Evolutionary conservation across 2,797 vertebrate species (phyloP), one percentile per base, ranked within the genome.

Genomic region (Phalanger gymnotis): DNA sequence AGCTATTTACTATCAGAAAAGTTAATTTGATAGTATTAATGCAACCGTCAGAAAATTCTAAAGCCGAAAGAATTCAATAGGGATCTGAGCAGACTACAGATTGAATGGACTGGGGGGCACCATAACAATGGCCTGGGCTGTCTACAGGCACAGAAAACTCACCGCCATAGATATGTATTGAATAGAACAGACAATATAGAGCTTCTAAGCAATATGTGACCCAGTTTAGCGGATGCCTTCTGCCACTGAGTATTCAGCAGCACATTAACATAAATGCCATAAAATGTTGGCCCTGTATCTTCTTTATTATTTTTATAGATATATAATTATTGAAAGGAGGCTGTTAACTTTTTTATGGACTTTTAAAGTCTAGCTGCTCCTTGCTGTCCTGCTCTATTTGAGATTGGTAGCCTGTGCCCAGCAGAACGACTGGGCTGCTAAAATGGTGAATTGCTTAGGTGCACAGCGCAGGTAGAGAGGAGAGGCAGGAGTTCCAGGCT

Each of bases 331-430:
- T 96, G 96, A 97, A 96, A 98, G 97, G 92, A 98, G 96, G 96
- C 93, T 55, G 94, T 97, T 98, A 97, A 98, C 96, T 97, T 97
- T 94, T 98, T 97, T 98, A 98, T 96, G 93, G 97, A 98, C 98
- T 98, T 97, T 87, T 94, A 93, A n/a, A 94, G 94, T 96, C 96
- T 95, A 89, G 90, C 96, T 73, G 96, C 92, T 81, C 97, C 94
- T 95, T 57, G 47, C 96, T 5, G 51, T 93, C 98, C 96, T 56
- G 25, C 90, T 95, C 96, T 53, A 47, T 34, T 95, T 94, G 95
- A 96, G 90, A 11, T 53, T 30, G 54, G 52, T 87, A 5, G 2
- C 73, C 93, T 34, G 92, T 16, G 31, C 66, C 30, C 93, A 91
- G 92, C 90, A 97, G 97, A 97, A 97, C 90, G 94, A 97, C 89